Base-by-base conservation (phyloP, 2,888 invertebrate species). In the Druceiella hillmani region DNA sequence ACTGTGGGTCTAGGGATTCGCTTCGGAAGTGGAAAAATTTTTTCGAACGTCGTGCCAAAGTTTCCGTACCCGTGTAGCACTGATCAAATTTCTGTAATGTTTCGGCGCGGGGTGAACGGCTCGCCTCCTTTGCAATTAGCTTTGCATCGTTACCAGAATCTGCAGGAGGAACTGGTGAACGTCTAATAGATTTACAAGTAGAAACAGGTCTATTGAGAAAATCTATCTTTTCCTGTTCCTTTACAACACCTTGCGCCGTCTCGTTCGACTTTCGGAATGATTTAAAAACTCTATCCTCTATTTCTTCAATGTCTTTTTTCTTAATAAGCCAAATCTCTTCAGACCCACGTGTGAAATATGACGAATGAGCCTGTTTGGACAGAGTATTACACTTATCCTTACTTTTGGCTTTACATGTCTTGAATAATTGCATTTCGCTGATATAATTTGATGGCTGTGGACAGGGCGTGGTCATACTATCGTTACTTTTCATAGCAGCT, bases 311-410 rank as follows among this genome's bases (percentile, higher is more conserved):
- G 28, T 70, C 70, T 47, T 69, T 70, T 52, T 70, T 70, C 53
- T 70, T 70, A n/a, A 70, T 70, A 25, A 70, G 55, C 70, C 70
- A 70, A 27, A 70, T 70, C 49, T 70, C 70, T 40, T 70, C 70
- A 1, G 70, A 64, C 9, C 70, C 70, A 29, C 70, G 55, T 2
- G 66, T 67, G 54, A 66, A 69, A 52, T 69, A 70, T 42, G 67
- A 66, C 14, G 68, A 66, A n/a, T n/a, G n/a, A n/a, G n/a, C n/a
- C 0, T 68, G 68, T 45, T 69, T 69, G 47, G 65, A 66, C 13
- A 67, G 66, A 10, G 66, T 64, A 13, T 22, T n/a, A n/a, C 27
- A 11, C 12, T 26, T 33, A 7, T 38, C 25, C 26, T 39, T 40
- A 28, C 52, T 59, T 52, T 66, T 66, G 17, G 59, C 49, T 52